These are phyloP conservation scores for Litoditis marina DNA, from an alignment of 2,888 invertebrate genomes.

Conservation along the genomic window DNA sequence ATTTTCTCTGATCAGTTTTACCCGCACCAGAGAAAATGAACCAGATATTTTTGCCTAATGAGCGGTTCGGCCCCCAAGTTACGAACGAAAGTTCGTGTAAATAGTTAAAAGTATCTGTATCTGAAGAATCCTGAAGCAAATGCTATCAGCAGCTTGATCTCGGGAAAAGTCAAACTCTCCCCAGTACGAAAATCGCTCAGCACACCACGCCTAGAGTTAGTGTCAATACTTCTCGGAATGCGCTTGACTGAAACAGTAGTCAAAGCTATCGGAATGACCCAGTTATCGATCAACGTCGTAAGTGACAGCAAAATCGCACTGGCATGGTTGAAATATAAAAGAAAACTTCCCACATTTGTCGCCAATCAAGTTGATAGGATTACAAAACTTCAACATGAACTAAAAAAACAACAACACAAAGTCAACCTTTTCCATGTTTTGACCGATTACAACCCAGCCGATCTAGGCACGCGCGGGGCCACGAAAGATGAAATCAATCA, in stretches of 20 bases:
- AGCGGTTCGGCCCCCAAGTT: no score
- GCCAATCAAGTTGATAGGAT: neutral
- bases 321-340: neutral
- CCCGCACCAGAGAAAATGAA: no score
- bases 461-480: neutral
- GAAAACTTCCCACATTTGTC: neutral
- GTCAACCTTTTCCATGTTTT: neutral
- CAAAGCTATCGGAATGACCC: neutral
- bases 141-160: neutral
- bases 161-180: neutral
- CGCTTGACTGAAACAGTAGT: neutral
- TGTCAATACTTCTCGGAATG: neutral
- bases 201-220: neutral
- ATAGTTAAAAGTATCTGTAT: neutral
- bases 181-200: neutral
- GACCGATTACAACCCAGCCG: neutral
- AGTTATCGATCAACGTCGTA: neutral
- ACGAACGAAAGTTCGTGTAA: neutral
- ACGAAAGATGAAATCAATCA: neutral
- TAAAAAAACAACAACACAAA: neutral
- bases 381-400: neutral
- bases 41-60: no score
- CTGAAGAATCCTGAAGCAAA: neutral
- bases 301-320: neutral
- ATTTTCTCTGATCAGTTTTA: no score